phyloP scores from a whole-genome alignment of 2,797 vertebrate genomes.

The Pygocentrus nattereri region DNA sequence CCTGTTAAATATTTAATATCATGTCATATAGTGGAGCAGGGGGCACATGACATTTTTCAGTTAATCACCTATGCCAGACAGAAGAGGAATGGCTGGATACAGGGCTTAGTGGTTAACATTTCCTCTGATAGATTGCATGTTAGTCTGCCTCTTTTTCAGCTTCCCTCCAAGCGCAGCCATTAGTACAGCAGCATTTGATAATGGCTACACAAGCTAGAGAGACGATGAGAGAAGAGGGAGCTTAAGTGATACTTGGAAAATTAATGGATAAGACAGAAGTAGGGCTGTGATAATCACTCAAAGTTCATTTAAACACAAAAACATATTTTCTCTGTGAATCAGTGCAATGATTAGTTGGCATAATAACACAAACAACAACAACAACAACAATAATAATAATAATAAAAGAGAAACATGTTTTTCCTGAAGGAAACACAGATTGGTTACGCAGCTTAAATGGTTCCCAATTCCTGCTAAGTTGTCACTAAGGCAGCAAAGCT shows the following conservation, averaged over 20 bases:
- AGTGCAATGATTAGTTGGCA: background rate
- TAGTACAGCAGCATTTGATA: constrained; percentile 57
- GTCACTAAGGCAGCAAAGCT: no score
- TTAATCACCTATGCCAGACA: constrained; percentile 59
- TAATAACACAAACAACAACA: no score
- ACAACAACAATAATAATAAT: no score
- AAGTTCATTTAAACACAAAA: background rate
- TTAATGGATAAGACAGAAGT: constrained; percentile 2
- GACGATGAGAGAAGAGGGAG: constrained; percentile 45
- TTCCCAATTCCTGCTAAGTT: no score
- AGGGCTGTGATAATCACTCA: background rate
- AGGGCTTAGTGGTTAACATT: constrained; percentile 31
- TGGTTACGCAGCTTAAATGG: no score
- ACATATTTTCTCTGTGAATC: background rate
- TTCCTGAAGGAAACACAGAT: no score
- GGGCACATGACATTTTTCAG: constrained; percentile 49
- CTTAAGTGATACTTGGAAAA: constrained; percentile 41
- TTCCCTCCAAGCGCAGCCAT: constrained; percentile 54
- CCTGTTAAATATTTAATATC: constrained; percentile 64
- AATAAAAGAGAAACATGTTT: no score
- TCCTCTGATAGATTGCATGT: constrained; percentile 58
- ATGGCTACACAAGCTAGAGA: constrained; percentile 46
- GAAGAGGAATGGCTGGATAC: constrained; percentile 44
- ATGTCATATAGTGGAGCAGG: constrained; percentile 56
- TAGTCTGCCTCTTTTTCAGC: constrained; percentile 50